Evolutionary conservation across 2,888 invertebrate genomes (phyloP).

Genomic region (Mantis religiosa): DNA sequence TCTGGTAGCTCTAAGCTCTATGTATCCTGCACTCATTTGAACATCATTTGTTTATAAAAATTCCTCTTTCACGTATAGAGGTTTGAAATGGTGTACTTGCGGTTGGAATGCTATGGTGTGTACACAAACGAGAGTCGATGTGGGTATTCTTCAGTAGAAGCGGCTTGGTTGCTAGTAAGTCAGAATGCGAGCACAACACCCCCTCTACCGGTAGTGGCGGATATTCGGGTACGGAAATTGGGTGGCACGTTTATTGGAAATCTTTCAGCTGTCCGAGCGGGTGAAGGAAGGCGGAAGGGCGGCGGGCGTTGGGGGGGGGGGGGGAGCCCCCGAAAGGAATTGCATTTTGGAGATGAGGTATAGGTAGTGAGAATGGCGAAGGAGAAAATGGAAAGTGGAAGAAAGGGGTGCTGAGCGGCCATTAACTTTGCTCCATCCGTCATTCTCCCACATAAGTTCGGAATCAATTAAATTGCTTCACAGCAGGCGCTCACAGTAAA

Average conservation of each 20-base stretch:
- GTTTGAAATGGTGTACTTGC: too few relatives aligned
- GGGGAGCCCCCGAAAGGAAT: conserved; percentile 29
- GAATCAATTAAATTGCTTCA: not conserved
- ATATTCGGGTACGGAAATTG: conserved; percentile 45
- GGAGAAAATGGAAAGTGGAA: conserved; percentile 34
- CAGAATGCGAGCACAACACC: not conserved
- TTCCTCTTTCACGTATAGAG: too few relatives aligned
- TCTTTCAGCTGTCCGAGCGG: conserved; percentile 47
- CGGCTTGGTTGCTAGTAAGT: not conserved
- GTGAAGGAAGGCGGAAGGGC: conserved; percentile 41
- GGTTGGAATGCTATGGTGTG: too few relatives aligned
- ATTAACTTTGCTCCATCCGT: not conserved
- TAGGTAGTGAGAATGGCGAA: conserved; percentile 13
- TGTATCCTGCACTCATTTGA: too few relatives aligned
- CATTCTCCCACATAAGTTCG: conserved; percentile 30
- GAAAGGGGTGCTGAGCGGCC: conserved; percentile 34
- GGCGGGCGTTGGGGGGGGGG: conserved; percentile 34
- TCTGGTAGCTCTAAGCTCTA: too few relatives aligned
- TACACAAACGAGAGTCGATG: too few relatives aligned
- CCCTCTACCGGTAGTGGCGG: conserved; percentile 36
- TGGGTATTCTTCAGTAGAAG: not conserved
- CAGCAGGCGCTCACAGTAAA: not conserved
- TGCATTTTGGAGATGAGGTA: conserved; percentile 31
- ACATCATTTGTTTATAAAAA: too few relatives aligned
- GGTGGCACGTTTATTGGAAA: conserved; percentile 48